Percentiles rank a stretch among this genome's conserved stretches.
These are phyloP conservation scores for Pterocles burchelli DNA, from an alignment of 2,113 vertebrate species.

Conservation along the genomic window DNA sequence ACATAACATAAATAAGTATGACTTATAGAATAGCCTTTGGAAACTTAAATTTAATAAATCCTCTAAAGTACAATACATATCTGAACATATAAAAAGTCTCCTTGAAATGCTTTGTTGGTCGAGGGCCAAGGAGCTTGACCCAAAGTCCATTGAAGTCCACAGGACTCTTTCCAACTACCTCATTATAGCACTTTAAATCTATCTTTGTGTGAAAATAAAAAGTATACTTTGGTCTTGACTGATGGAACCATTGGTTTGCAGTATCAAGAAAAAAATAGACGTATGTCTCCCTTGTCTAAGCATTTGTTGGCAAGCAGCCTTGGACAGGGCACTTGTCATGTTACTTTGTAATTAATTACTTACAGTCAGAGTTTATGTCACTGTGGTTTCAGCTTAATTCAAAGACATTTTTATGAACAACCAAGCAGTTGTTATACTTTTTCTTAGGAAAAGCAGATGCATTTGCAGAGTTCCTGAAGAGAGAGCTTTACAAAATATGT, in stretches of 20 bases:
- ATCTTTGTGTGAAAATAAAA: neutral
- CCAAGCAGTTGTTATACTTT: neutral
- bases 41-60: neutral
- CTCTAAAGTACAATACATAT: neutral
- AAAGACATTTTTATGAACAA: neutral
- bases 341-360: constrained; percentile 6
- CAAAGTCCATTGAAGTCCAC: neutral
- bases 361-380: neutral
- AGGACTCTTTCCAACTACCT: neutral
- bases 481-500: neutral
- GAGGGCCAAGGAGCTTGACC: neutral
- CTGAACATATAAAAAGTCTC: neutral
- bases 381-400: neutral
- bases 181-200: neutral
- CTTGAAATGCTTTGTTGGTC: neutral
- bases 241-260: neutral
- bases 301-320: neutral
- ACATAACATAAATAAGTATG: neutral
- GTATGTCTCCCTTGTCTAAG: neutral
- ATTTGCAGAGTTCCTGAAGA: neutral
- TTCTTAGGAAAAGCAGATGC: neutral
- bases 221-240: neutral
- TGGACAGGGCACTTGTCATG: neutral
- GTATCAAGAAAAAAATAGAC: neutral
- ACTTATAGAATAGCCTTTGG: neutral